A percentile compares a stretch with the other conserved stretches of the same genome.
Conservation (phyloP, 2,797 vertebrate genomes). For the Heterohyrax brucei region DNA sequence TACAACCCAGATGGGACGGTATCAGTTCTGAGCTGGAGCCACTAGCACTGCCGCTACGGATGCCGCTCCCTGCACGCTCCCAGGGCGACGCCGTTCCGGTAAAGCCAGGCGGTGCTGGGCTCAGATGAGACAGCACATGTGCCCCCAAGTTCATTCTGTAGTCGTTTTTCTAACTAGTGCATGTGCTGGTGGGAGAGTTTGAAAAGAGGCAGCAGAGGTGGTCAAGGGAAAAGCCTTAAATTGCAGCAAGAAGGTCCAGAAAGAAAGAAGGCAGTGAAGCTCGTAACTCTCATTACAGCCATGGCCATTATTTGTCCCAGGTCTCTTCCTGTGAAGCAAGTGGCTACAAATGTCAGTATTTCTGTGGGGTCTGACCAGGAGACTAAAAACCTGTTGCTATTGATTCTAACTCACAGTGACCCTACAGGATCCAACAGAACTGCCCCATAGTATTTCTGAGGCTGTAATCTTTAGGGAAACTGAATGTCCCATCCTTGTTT, state of each 20-base stretch:
- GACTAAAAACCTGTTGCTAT: too few relatives aligned
- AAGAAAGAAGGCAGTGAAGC: background rate
- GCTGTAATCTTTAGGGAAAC: background rate
- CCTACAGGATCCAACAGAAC: background rate
- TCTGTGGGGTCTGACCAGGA: background rate
- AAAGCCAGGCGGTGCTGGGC: rapidly evolving
- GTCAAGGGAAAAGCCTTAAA: background rate
- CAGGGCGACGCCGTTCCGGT: rapidly evolving
- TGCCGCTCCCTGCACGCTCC: background rate
- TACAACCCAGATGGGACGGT: background rate
- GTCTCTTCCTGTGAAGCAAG: background rate
- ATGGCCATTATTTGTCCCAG: rapidly evolving
- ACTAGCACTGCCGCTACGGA: background rate
- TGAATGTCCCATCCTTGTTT: background rate
- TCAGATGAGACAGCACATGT: background rate
- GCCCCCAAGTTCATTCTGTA: background rate
- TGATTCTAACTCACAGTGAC: background rate
- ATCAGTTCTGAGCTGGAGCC: background rate
- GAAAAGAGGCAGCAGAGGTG: background rate
- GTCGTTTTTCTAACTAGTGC: background rate
- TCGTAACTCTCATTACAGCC: background rate
- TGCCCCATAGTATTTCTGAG: background rate
- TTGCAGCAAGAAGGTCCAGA: background rate
- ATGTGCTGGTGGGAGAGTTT: background rate
- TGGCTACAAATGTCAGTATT: background rate